Percentiles rank a stretch among this genome's conserved stretches.
Evolutionary conservation across 2,888 invertebrate species (phyloP).

Genomic region (Drosophila aldrichi): DNA sequence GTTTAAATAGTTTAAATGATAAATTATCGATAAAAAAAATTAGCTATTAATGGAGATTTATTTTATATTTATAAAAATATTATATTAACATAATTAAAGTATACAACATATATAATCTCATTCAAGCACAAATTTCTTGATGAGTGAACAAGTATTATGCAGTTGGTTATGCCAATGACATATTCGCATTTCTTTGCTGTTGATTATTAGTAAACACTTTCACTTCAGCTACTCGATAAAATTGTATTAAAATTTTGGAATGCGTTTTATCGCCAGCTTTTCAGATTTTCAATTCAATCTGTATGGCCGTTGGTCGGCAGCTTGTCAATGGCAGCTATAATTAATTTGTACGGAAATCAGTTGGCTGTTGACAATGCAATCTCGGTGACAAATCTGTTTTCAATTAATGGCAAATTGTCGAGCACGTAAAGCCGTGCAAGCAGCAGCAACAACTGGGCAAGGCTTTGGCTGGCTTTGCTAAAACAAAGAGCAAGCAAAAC

Average conservation of each 20-base stretch:
- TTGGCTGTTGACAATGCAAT: conserved; percentile 77
- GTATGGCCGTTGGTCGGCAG: conserved; percentile 7
- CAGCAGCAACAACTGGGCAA: conserved; percentile 12
- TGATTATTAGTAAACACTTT: conserved; percentile 30
- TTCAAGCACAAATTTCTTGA: no score
- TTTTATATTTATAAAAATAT: no score
- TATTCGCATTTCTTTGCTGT: conserved; percentile 16
- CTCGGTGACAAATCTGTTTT: conserved; percentile 75
- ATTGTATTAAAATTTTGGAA: conserved; percentile 42
- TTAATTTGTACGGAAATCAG: conserved; percentile 76
- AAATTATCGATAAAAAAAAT: no score
- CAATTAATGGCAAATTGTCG: conserved; percentile 78
- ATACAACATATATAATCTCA: no score
- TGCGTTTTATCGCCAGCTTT: conserved; percentile 23
- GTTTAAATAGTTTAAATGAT: no score
- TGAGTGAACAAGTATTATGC: neutral
- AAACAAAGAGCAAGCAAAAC: conserved; percentile 27
- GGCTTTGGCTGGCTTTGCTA: conserved; percentile 25
- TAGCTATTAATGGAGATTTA: no score
- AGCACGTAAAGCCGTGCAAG: conserved; percentile 57
- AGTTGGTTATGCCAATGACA: neutral
- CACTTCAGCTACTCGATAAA: conserved; percentile 46
- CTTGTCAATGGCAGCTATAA: conserved; percentile 72
- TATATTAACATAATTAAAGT: no score
- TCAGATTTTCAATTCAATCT: conserved; percentile 15